A percentile compares a stretch with the other conserved stretches of the same genome.
Conservation (phyloP, 2,888 invertebrate species). For the Yponomeuta cagnagella region DNA sequence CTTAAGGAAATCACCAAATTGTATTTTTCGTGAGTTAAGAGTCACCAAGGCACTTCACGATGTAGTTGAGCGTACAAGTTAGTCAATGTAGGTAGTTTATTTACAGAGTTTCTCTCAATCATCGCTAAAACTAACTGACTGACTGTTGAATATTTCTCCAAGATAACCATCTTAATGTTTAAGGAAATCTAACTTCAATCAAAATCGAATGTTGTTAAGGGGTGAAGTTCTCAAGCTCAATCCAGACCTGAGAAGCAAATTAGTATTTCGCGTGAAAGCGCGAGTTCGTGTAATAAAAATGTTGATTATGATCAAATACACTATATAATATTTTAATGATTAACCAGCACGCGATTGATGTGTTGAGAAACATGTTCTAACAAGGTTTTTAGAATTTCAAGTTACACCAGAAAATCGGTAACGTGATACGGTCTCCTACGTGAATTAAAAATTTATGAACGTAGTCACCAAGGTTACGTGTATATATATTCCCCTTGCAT, state of each 20-base stretch:
- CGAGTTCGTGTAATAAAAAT: conserved; percentile 34
- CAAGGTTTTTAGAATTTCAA: neutral
- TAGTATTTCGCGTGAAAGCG: conserved; percentile 43
- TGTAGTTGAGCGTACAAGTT: neutral
- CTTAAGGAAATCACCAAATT: neutral
- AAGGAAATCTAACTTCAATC: neutral
- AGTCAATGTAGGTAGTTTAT: neutral
- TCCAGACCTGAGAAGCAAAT: conserved; percentile 43
- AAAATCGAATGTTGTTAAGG: neutral
- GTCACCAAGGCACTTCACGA: neutral
- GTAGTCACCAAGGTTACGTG: neutral
- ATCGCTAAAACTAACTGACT: neutral
- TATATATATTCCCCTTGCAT: too few species aligned
- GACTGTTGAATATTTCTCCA: neutral
- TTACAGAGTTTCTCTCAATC: neutral
- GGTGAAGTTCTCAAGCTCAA: neutral
- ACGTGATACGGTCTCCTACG: neutral
- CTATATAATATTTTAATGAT: neutral
- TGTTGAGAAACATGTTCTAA: conserved; percentile 3
- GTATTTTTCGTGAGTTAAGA: neutral
- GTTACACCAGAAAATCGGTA: neutral
- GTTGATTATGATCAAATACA: neutral
- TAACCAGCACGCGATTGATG: neutral
- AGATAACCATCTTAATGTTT: conserved; percentile 3
- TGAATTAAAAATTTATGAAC: neutral